Conservation (phyloP, 2,797 vertebrate genomes). For the Danio tinwini region DNA sequence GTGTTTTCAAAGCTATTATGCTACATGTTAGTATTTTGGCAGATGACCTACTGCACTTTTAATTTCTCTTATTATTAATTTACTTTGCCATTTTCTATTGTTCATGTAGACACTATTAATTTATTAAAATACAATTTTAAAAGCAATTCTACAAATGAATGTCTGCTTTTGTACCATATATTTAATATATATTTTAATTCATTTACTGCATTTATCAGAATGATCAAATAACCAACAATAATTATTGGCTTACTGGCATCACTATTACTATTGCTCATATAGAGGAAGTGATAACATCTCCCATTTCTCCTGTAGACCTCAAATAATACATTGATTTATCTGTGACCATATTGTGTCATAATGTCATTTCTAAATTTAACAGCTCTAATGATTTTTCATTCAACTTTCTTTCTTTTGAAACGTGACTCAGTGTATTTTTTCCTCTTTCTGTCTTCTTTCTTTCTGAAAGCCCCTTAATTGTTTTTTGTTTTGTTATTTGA, state of each 20-base stretch:
- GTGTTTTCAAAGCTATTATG: too few relatives aligned
- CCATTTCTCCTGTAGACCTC: not conserved
- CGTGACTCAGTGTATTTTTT: slow-evolving; percentile 8
- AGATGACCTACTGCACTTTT: too few relatives aligned
- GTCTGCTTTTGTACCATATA: not conserved
- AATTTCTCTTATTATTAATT: too few relatives aligned
- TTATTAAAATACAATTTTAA: not conserved
- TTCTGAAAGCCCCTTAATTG: slow-evolving; percentile 29
- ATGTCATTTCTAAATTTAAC: slow-evolving; percentile 33
- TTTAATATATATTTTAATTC: not conserved
- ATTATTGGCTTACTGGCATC: not conserved
- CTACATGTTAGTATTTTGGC: too few relatives aligned
- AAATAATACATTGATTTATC: slow-evolving; percentile 14
- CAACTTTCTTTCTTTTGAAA: slow-evolving; percentile 8
- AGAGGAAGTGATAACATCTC: not conserved
- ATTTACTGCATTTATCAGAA: too few relatives aligned
- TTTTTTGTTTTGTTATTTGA: slow-evolving; percentile 42
- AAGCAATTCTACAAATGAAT: not conserved
- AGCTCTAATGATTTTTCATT: slow-evolving; percentile 22
- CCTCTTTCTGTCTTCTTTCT: not conserved
- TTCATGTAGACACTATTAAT: not conserved
- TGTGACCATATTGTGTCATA: not conserved
- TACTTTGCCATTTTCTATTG: not conserved
- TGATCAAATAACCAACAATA: too few relatives aligned
- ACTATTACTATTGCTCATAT: not conserved